Percentiles rank a stretch among this genome's conserved stretches.
These are phyloP conservation scores for Brachynemurus nebulosus DNA, from an alignment of 2,888 invertebrate genomes.

Conservation along the genomic window DNA sequence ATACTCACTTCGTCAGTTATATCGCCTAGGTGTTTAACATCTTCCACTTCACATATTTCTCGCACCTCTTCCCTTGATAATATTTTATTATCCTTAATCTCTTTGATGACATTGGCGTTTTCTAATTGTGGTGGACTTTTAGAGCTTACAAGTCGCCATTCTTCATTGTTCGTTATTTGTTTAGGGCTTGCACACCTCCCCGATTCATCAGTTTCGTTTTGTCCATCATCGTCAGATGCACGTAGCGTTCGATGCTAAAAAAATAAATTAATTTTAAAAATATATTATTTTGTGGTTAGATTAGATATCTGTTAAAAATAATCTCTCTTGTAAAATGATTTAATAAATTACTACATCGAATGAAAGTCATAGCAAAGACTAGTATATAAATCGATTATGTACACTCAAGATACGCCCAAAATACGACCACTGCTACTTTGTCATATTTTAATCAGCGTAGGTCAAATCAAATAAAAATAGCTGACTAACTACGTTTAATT, in stretches of 20 bases:
- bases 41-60: conserved; percentile 70
- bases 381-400: no score
- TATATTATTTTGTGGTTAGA: no score
- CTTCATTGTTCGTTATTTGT: not conserved
- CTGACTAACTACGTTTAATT: no score
- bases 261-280: no score
- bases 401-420: no score
- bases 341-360: no score
- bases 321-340: no score
- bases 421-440: no score
- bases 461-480: no score
- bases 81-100: conserved; percentile 65
- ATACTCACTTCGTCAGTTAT: conserved; percentile 72
- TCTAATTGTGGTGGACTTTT: conserved; percentile 27
- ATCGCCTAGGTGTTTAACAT: conserved; percentile 68
- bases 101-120: conserved; percentile 52
- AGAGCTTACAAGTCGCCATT: not conserved
- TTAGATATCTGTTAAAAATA: no score
- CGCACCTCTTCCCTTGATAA: conserved; percentile 72
- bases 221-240: not conserved
- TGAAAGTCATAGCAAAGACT: no score
- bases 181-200: not conserved
- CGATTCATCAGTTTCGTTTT: not conserved
- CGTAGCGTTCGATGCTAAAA: conserved; percentile 29
- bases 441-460: no score